Conservation (phyloP, 1,140 invertebrate species). For the Leptinotarsa defecta region DNA sequence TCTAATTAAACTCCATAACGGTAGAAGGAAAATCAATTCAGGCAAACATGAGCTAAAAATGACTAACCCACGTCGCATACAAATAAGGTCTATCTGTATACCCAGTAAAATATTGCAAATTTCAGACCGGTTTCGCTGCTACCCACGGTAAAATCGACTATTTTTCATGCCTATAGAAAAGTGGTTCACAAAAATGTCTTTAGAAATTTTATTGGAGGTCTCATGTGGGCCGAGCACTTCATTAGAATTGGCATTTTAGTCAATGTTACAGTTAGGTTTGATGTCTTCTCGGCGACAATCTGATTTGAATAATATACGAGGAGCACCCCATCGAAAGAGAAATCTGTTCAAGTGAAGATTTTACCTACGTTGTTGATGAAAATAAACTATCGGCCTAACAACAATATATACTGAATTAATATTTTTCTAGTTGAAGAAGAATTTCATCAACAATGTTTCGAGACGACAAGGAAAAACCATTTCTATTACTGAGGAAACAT, state of each 20-base stretch:
- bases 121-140: conserved; percentile 38
- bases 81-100: conserved; percentile 39
- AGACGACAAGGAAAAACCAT: too few species aligned
- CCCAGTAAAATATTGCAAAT: conserved; percentile 40
- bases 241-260: conserved; percentile 1
- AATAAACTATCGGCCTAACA: too few species aligned
- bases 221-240: neutral
- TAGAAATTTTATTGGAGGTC: conserved; percentile 6
- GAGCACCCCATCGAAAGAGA: neutral
- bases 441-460: too few species aligned
- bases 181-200: conserved; percentile 8
- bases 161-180: conserved; percentile 1
- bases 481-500: too few species aligned
- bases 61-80: conserved; percentile 37
- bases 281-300: neutral
- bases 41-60: conserved; percentile 30
- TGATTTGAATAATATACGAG: neutral
- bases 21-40: conserved; percentile 18
- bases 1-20: conserved; percentile 8
- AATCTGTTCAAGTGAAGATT: too few species aligned
- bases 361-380: too few species aligned
- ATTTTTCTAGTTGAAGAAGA: too few species aligned
- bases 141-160: conserved; percentile 25
- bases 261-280: neutral
- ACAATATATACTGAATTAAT: too few species aligned